These are phyloP conservation scores for Gymnoscelis rufifasciata DNA, from an alignment of 2,888 invertebrate genomes.

Conservation along the genomic window DNA sequence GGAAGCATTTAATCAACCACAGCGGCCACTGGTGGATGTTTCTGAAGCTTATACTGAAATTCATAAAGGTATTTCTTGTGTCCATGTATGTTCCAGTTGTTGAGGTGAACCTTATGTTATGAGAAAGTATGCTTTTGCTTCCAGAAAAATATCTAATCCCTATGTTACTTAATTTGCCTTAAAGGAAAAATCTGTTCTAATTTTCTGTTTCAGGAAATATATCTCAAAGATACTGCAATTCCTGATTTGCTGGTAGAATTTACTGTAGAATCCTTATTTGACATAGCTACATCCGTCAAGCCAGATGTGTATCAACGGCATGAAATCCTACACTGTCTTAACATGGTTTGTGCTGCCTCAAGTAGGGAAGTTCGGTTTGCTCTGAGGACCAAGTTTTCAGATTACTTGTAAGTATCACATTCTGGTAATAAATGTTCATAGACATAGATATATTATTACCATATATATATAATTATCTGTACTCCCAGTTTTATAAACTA, in stretches of 20 bases:
- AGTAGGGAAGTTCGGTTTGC: slow-evolving; percentile 49
- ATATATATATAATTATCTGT: no score
- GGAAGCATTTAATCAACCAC: slow-evolving; percentile 48
- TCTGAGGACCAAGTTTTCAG: slow-evolving; percentile 39
- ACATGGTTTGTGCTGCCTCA: slow-evolving; percentile 44
- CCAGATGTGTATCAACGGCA: slow-evolving; percentile 41
- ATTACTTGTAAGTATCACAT: slow-evolving; percentile 59
- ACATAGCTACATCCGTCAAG: slow-evolving; percentile 41
- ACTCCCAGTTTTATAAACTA: no score
- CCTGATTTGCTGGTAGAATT: slow-evolving; percentile 46
- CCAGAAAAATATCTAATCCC: no score
- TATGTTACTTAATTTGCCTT: background rate
- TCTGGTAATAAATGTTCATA: no score
- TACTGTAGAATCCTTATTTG: slow-evolving; percentile 47
- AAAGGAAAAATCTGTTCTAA: background rate
- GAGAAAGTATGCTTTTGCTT: no score
- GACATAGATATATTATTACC: no score
- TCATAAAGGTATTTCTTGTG: slow-evolving; percentile 56
- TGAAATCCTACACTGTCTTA: slow-evolving; percentile 51
- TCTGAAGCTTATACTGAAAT: slow-evolving; percentile 44
- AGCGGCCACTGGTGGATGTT: slow-evolving; percentile 58
- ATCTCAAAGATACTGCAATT: slow-evolving; percentile 40
- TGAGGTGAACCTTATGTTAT: no score
- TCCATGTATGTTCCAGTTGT: no score
- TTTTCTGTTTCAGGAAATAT: slow-evolving; percentile 38